Evolutionary conservation across 1,140 invertebrate genomes (phyloP), one percentile per base, ranked within the genome.

Genomic region (Geopemphigus sp.): DNA sequence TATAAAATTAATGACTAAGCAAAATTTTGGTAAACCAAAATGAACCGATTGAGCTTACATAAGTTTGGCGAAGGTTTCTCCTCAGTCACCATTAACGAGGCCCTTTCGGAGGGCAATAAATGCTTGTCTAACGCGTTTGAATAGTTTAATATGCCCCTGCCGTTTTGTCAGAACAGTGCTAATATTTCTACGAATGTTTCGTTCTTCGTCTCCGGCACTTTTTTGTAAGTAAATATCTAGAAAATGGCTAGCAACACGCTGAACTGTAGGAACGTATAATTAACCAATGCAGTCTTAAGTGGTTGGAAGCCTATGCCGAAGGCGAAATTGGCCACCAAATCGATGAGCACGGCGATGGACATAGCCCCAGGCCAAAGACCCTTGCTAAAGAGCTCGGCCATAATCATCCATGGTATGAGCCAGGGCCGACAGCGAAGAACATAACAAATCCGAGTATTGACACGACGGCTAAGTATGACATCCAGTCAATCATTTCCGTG

Each of bases 401-500:
- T 98, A 84, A 98, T 99, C 91, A 99, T 93, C 97, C 97, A 99
- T 0, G 98, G 97, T 84, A 99, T 99, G 32, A 97, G 66, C 97
- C 94, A 72, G 93, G 95, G 5, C 97, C 97, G 80, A 98, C 92
- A 29, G 96, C 96, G 86, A 98, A 99, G 89, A 98, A 98, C 70
- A 98, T 93, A 70, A 98, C 97, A 88, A 97, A 98, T 84, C 92
- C 90, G 32, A 98, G 89, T 47, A 94, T 97, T 68, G 95, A 95
- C 64, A 96, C 92, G 84, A 98, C 95, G 81, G 95, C 96, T 82
- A 96, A 89, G 87, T 97, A 97, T 81, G 94, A 95, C 91, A 98
- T 96, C 95, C 96, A 98, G 86, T 94, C 93, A 85, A 96, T 95
- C 92, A 97, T 95, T 91, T 96, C 95, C 91, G 94, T 95, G 86